These are phyloP conservation scores for Maniola hyperantus DNA, from an alignment of 2,888 invertebrate genomes.

Conservation along the genomic window DNA sequence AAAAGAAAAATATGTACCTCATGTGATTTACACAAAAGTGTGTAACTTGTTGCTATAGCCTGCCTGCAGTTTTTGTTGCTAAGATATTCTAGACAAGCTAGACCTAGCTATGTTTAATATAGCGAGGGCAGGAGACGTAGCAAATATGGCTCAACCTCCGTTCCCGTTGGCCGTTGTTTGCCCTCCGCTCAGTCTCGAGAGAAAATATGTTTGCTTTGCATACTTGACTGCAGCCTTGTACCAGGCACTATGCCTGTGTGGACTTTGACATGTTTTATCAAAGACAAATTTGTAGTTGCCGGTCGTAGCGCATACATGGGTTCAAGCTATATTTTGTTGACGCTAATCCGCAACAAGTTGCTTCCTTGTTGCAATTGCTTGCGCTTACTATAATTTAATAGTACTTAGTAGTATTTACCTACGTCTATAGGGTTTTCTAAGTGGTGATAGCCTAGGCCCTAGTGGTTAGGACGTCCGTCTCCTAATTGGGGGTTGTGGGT, in stretches of 20 bases:
- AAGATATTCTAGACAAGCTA: conserved; percentile 54
- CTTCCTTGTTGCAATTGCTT: background rate
- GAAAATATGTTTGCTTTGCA: conserved; percentile 82
- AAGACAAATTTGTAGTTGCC: conserved; percentile 41
- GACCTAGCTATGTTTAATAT: conserved; percentile 77
- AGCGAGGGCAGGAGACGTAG: conserved; percentile 79
- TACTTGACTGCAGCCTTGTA: conserved; percentile 67
- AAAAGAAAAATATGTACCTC: too few relatives aligned
- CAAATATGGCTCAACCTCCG: conserved; percentile 77
- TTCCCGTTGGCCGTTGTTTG: conserved; percentile 76
- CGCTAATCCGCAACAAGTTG: conserved; percentile 4
- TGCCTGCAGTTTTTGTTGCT: background rate
- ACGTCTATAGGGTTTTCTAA: too few relatives aligned
- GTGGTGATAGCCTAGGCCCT: too few relatives aligned
- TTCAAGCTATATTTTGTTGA: background rate
- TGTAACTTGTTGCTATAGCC: too few relatives aligned
- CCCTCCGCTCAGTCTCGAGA: conserved; percentile 78
- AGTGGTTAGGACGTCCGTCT: too few relatives aligned
- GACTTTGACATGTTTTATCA: conserved; percentile 73
- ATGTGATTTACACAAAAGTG: too few relatives aligned
- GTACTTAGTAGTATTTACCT: too few relatives aligned
- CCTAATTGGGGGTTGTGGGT: too few relatives aligned
- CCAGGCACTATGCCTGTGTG: conserved; percentile 61
- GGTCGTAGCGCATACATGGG: background rate
- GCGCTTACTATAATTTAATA: too few relatives aligned